Conservation (phyloP, 2,888 invertebrate species). For the Epinotia demarniana region DNA sequence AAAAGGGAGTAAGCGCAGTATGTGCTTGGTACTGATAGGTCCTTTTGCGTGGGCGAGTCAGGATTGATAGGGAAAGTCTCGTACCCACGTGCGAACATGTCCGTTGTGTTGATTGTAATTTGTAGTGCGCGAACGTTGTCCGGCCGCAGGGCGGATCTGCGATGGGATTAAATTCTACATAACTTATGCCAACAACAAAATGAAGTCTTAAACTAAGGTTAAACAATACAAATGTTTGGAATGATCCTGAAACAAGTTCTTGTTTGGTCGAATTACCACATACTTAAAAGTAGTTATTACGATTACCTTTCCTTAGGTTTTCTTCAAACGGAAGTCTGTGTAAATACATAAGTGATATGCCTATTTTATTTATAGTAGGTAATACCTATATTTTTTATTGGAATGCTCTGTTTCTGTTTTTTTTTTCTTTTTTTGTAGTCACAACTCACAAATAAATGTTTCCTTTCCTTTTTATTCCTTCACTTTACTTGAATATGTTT, state of each 20-base stretch:
- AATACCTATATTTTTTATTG: too few relatives aligned
- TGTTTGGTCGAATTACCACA: background rate
- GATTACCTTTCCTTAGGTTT: too few relatives aligned
- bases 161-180: slow-evolving; percentile 45
- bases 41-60: slow-evolving; percentile 16
- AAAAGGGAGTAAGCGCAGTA: background rate
- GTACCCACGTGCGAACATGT: slow-evolving; percentile 80
- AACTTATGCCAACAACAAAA: background rate
- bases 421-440: too few relatives aligned
- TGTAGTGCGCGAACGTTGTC: slow-evolving; percentile 79
- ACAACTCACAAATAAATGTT: too few relatives aligned
- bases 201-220: background rate
- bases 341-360: too few relatives aligned
- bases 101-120: slow-evolving; percentile 83
- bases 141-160: slow-evolving; percentile 63
- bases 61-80: slow-evolving; percentile 74
- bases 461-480: too few relatives aligned
- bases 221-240: background rate
- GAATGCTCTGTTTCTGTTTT: too few relatives aligned
- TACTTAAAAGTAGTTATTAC: too few relatives aligned
- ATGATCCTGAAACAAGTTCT: background rate
- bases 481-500: too few relatives aligned
- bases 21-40: slow-evolving; percentile 7
- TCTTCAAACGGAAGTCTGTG: too few relatives aligned
- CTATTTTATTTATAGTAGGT: too few relatives aligned